These are phyloP conservation scores for Phlogophora meticulosa DNA, from an alignment of 2,888 invertebrate species.

Conservation along the genomic window DNA sequence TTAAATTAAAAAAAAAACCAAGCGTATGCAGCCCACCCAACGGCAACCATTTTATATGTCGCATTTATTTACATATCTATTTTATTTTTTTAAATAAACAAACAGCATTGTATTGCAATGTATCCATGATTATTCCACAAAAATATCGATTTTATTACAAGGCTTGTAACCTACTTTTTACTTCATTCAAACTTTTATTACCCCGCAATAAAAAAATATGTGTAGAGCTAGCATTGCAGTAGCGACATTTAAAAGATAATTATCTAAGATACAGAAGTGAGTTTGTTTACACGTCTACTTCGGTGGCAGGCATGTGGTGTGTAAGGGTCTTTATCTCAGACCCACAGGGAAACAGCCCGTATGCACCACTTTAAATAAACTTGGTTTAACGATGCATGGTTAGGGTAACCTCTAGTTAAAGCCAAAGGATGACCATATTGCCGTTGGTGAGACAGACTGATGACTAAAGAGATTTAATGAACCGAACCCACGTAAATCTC, in stretches of 20 bases:
- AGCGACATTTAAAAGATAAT: conserved; percentile 66
- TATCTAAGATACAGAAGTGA: conserved; percentile 61
- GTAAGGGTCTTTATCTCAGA: conserved; percentile 71
- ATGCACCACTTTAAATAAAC: conserved; percentile 56
- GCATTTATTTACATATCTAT: neutral
- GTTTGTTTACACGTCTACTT: conserved; percentile 68
- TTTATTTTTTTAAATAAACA: neutral
- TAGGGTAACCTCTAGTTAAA: neutral
- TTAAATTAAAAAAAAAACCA: neutral
- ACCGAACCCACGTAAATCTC: neutral
- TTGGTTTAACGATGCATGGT: conserved; percentile 38
- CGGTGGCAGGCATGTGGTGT: conserved; percentile 72
- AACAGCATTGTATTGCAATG: too few species aligned
- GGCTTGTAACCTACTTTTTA: conserved; percentile 24
- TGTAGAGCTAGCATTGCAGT: conserved; percentile 38
- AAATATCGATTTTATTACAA: conserved; percentile 6
- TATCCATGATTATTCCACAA: neutral
- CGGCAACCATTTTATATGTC: neutral
- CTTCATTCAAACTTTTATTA: conserved; percentile 35
- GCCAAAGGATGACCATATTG: neutral
- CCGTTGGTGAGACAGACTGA: neutral
- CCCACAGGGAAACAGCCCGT: conserved; percentile 41
- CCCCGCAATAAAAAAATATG: conserved; percentile 47
- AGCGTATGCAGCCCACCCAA: neutral
- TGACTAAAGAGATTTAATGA: neutral